Base-by-base conservation (phyloP, 2,888 invertebrate genomes). In the Hirtodrosophila duncani region DNA sequence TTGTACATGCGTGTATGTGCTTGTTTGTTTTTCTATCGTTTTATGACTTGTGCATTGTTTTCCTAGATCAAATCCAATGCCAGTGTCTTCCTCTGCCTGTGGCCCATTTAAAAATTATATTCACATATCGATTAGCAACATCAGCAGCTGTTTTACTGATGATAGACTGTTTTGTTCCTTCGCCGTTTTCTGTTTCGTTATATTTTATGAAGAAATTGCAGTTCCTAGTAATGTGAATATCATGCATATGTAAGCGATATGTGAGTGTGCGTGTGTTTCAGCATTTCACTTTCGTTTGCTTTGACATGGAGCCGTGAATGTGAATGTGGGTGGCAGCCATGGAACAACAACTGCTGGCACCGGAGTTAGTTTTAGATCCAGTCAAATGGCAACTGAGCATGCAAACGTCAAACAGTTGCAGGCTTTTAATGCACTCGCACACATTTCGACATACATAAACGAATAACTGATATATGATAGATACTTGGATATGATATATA, bases 331-430 rank as follows among this genome's bases (percentile, higher is more conserved):
- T 52, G 57, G 43, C 43, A 39, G 42, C 34, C 18, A 8, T 27
- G n/a, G 23, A 17, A 31, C 21, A 29, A 31, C 14, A 23, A 29
- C 30, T 33, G 36, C 13, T 14, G 31, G 17, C 9, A 24, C 29
- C 39, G 23, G 39, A 49, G 31, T 23, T 42, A 24, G 33, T 39
- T 26, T 37, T 18, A 24, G 37, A 14, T 45, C 27, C 33, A 39
- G 38, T 43, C 63, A 70, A 83, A 83, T 81, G 79, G 81, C 68
- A 67, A 60, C 56, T 56, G 63, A 67, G 67, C 83, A 83, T 83
- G 83, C 83, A 82, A 84, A 69, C 69, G 63, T 71, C 67, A 64
- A 58, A 63, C 67, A 68, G 64, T 70, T 64, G 68, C 57, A 64
- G 39, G 50, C 59, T 57, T 63, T 66, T 70, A 59, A 65, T 67